Base-by-base conservation (phyloP, 2,797 vertebrate species). In the Artibeus lituratus region DNA sequence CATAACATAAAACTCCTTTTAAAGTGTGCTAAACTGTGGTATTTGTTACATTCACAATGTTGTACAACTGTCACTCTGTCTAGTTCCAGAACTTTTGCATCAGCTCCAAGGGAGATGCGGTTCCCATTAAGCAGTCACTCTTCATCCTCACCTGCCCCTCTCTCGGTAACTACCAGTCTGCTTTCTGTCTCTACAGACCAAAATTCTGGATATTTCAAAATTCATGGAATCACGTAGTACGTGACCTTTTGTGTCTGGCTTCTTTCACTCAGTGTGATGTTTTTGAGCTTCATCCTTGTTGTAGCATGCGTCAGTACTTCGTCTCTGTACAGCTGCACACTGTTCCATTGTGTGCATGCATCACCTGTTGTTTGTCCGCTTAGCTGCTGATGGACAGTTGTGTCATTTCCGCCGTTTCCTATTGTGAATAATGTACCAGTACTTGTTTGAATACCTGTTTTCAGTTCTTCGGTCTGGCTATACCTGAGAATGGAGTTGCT, bases 191-290 rank as follows among this genome's bases (percentile, higher is more conserved):
- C 22, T 83, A 12, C 67, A 16, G 22, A 57, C 67, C 59, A 22
- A 35, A 69, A 57, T 83, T 83, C 49, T 92, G 42, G 88, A 21
- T 91, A 57, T 81, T 91, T 86, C 55, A 91, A n/a, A n/a, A n/a
- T n/a, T n/a, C 65, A 47, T 73, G 47, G 65, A 86, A 37, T 73
- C 19, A 53, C 16, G 2, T 16, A 55, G 69, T 78, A 47, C n/a
- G 3, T 81, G 67, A 26, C 47, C 39, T 91, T 81, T 78, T 73
- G 5, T 69, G 39, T 51, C 69, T 81, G 42, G 6, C 59, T 87
- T 65, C 53, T 91, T 62, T 91, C 37, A 65, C 55, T 65, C 42
- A 65, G 39, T 15, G 10, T 73, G 32, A 51, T 24, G 44, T 67
- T 74, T 84, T 65, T 86, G 67, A 87, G 49, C 29, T 37, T 86